phyloP scores from a whole-genome alignment of 2,797 vertebrate genomes.

The Urophycis tenuis region DNA sequence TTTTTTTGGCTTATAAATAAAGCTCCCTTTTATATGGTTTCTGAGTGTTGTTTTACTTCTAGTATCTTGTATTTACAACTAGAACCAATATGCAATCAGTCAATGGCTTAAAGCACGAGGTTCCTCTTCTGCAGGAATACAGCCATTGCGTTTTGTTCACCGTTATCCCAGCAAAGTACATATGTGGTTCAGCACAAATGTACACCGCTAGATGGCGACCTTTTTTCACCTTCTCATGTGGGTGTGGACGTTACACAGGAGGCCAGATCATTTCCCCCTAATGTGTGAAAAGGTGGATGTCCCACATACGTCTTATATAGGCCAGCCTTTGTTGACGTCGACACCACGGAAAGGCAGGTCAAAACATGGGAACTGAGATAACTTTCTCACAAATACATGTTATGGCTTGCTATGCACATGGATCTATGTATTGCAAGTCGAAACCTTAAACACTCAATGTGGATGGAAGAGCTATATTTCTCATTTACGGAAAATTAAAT shows the following conservation, averaged over 20 bases:
- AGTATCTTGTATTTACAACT: not conserved
- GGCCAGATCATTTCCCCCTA: not conserved
- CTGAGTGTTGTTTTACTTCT: conserved; percentile 3
- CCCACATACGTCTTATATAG: not conserved
- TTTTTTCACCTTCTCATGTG: not conserved
- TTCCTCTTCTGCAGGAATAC: not conserved
- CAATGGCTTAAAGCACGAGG: not conserved
- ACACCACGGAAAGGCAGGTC: not conserved
- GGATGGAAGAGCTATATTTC: too few relatives aligned
- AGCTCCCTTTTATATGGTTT: conserved; percentile 49
- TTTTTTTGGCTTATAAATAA: conserved; percentile 54
- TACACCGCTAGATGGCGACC: not conserved
- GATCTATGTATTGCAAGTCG: too few relatives aligned
- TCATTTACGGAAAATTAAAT: too few relatives aligned
- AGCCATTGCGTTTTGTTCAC: not conserved
- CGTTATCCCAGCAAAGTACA: not conserved
- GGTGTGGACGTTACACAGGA: not conserved
- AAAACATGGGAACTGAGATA: not conserved
- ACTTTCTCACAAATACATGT: not conserved
- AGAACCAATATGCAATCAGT: not conserved
- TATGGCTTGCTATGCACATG: not conserved
- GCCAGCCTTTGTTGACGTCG: not conserved
- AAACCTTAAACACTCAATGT: too few relatives aligned
- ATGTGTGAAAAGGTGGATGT: not conserved
- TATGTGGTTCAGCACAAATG: not conserved